These are phyloP conservation scores for Sitta carolinensis DNA, from an alignment of 2,797 vertebrate genomes.

Conservation along the genomic window DNA sequence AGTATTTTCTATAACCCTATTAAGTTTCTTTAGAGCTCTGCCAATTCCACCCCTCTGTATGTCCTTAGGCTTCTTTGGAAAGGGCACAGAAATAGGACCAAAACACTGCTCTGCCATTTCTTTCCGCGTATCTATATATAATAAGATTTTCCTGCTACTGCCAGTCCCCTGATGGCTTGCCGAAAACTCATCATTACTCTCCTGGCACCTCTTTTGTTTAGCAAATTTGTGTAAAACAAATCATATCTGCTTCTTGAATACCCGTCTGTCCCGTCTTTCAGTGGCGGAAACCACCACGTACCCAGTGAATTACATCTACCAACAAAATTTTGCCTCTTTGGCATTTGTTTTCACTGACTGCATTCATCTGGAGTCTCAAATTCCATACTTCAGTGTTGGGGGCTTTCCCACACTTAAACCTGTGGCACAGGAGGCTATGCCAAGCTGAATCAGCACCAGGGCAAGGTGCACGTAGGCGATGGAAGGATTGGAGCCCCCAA, in stretches of 20 bases:
- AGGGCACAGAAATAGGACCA: neutral
- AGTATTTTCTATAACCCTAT: conserved; percentile 15
- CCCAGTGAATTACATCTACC: rapidly evolving
- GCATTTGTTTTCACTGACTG: neutral
- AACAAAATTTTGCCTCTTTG: neutral
- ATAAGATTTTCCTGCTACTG: neutral
- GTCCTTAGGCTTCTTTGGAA: neutral
- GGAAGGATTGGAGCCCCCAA: neutral
- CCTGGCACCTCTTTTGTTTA: neutral
- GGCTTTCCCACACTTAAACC: neutral
- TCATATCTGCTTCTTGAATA: neutral
- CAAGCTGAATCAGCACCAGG: neutral
- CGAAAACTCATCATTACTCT: neutral
- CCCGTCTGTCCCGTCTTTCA: neutral
- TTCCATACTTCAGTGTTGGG: rapidly evolving
- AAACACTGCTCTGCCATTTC: neutral
- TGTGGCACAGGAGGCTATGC: rapidly evolving
- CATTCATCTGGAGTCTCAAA: neutral
- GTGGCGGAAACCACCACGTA: neutral
- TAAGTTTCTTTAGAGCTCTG: neutral
- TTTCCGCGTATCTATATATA: neutral
- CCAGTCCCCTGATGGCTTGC: neutral
- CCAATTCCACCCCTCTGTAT: neutral
- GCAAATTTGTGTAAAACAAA: neutral
- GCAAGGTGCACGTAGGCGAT: neutral